phyloP scores from a whole-genome alignment of 2,113 vertebrate genomes.

The Scomber scombrus region DNA sequence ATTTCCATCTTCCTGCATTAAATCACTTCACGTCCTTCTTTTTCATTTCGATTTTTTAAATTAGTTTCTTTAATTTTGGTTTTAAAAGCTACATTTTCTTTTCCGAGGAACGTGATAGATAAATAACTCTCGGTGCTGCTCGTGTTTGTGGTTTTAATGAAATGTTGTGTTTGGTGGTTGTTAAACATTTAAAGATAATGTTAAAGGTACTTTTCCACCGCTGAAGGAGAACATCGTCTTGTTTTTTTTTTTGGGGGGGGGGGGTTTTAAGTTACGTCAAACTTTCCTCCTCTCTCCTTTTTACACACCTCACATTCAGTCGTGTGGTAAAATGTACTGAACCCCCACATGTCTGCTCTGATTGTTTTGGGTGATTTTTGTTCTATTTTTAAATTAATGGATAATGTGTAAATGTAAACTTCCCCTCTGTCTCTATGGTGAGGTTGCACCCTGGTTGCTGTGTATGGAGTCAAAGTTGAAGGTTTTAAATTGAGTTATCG shows the following conservation, averaged over 20 bases:
- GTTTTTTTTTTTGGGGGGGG: neutral
- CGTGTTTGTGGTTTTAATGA: neutral
- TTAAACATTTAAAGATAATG: slow-evolving; percentile 4
- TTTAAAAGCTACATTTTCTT: neutral
- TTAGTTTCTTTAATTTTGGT: neutral
- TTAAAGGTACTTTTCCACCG: slow-evolving; percentile 1
- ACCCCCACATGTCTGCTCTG: neutral
- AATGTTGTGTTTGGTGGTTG: neutral
- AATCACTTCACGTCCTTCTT: neutral
- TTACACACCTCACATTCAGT: slow-evolving; percentile 1
- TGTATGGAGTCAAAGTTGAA: slow-evolving; percentile 17
- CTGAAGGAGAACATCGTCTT: slow-evolving; percentile 5
- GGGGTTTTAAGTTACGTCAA: neutral
- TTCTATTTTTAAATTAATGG: neutral
- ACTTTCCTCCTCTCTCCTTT: neutral
- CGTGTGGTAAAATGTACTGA: slow-evolving; percentile 24
- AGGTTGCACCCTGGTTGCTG: slow-evolving; percentile 39
- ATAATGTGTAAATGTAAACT: slow-evolving; percentile 31
- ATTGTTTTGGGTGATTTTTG: slow-evolving; percentile 21
- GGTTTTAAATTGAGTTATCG: neutral
- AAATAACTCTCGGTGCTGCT: neutral
- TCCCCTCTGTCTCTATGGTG: slow-evolving; percentile 6
- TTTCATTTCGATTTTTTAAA: neutral
- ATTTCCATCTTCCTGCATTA: slow-evolving; percentile 2
- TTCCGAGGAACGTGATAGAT: neutral